phyloP scores from a whole-genome alignment of 2,797 vertebrate species.

The Macropus fuliginosus region DNA sequence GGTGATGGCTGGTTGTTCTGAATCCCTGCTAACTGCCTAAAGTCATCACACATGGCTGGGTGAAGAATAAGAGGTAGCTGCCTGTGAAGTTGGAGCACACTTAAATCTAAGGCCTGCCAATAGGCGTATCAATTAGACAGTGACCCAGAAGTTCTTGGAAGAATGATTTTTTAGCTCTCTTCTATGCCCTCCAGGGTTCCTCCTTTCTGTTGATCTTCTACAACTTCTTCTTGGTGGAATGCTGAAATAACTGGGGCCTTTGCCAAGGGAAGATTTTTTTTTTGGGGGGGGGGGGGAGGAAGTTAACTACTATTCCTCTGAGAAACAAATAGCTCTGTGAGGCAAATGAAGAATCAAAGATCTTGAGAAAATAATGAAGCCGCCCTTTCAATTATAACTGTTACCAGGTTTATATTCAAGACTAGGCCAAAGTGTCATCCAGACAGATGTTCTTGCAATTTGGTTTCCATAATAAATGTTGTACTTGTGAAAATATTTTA shows the following conservation, averaged over 20 bases:
- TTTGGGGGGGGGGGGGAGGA: slow-evolving; percentile 56
- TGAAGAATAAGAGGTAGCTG: slow-evolving; percentile 81
- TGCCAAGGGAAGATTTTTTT: slow-evolving; percentile 74
- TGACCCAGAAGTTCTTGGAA: slow-evolving; percentile 95
- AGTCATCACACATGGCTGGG: slow-evolving; percentile 84
- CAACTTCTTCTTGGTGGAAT: slow-evolving; percentile 76
- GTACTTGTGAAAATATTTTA: slow-evolving; percentile 80
- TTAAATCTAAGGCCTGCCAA: slow-evolving; percentile 90
- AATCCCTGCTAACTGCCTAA: slow-evolving; percentile 71
- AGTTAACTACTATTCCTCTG: slow-evolving; percentile 74
- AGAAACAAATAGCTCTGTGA: slow-evolving; percentile 80
- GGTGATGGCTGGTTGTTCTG: slow-evolving; percentile 58
- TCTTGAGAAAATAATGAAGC: slow-evolving; percentile 69
- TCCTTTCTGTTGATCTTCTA: slow-evolving; percentile 65
- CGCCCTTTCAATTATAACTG: slow-evolving; percentile 72
- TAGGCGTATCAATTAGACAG: slow-evolving; percentile 93
- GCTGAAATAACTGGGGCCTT: slow-evolving; percentile 78
- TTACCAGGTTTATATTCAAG: slow-evolving; percentile 75
- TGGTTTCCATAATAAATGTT: slow-evolving; percentile 79
- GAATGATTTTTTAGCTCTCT: slow-evolving; percentile 87
- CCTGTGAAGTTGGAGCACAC: slow-evolving; percentile 85
- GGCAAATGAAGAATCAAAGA: slow-evolving; percentile 76
- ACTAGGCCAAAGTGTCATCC: slow-evolving; percentile 73
- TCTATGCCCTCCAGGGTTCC: slow-evolving; percentile 82
- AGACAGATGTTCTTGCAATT: slow-evolving; percentile 76